Conservation (phyloP, 2,113 vertebrate genomes). For the Zosterops pallidus region DNA sequence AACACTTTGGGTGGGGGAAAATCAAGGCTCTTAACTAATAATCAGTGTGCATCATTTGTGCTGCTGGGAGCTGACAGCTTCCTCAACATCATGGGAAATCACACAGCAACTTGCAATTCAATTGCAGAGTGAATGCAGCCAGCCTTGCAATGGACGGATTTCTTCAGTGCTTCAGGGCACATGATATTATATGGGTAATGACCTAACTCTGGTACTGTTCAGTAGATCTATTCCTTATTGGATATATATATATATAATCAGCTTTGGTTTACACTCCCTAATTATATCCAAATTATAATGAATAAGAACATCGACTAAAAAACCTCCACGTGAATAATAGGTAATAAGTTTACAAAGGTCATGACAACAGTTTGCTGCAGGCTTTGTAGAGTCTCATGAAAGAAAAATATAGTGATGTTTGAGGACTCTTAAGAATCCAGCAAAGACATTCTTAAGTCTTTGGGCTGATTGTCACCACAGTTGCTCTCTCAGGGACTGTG, state of each 20-base stretch:
- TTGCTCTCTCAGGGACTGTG: neutral
- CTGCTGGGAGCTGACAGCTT: neutral
- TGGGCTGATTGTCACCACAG: neutral
- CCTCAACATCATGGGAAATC: neutral
- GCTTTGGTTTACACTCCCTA: neutral
- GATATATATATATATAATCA: neutral
- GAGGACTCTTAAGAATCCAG: neutral
- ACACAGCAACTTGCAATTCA: rapidly evolving
- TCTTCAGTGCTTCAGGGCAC: neutral
- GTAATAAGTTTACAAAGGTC: neutral
- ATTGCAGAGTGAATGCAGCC: neutral
- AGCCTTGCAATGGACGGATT: neutral
- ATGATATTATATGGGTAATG: rapidly evolving
- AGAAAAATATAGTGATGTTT: neutral
- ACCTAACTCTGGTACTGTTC: neutral
- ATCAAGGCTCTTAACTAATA: neutral
- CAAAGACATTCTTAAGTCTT: neutral
- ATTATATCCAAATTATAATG: neutral
- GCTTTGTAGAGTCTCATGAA: neutral
- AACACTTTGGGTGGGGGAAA: neutral
- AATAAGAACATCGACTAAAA: neutral
- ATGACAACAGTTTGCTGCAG: neutral
- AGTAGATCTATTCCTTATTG: neutral
- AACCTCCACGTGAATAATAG: neutral
- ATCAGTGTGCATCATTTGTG: too few species aligned